Evolutionary conservation across 2,113 vertebrate species (phyloP).

Genomic region (Gavia stellata): DNA sequence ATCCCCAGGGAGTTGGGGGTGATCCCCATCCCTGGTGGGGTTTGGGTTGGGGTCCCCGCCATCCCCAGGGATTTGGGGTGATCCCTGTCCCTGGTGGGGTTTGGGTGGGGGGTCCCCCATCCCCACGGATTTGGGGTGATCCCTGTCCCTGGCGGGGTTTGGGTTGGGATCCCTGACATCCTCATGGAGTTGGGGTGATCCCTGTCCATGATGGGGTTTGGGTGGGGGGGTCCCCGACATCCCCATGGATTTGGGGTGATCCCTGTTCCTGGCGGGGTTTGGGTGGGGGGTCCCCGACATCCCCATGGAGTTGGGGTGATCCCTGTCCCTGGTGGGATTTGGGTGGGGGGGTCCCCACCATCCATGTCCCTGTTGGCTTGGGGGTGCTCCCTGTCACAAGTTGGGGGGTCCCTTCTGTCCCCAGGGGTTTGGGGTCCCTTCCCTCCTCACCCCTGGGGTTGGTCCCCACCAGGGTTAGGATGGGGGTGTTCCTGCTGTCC

Average conservation of each 20-base stretch:
- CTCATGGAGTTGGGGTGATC: no score
- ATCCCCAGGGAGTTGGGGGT: neutral
- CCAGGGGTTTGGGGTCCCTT: neutral
- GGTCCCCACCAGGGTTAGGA: neutral
- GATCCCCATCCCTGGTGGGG: neutral
- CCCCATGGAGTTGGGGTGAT: neutral
- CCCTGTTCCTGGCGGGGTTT: no score
- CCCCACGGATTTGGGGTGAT: no score
- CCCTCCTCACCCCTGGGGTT: neutral
- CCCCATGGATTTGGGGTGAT: no score
- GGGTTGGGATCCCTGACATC: no score
- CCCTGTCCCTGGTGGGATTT: neutral
- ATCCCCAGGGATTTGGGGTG: neutral
- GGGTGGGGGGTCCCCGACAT: no score
- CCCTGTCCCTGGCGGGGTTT: neutral
- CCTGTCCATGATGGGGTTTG: neutral
- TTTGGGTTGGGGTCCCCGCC: no score
- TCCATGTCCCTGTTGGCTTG: no score
- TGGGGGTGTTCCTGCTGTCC: neutral
- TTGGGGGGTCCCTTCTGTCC: no score
- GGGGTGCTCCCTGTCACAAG: neutral
- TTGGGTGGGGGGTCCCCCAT: neutral
- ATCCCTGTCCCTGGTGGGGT: neutral
- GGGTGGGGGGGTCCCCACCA: neutral
- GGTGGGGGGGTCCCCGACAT: neutral